Evolutionary conservation across 2,113 vertebrate genomes (phyloP).

Genomic region (Chlorodrepanis virens): DNA sequence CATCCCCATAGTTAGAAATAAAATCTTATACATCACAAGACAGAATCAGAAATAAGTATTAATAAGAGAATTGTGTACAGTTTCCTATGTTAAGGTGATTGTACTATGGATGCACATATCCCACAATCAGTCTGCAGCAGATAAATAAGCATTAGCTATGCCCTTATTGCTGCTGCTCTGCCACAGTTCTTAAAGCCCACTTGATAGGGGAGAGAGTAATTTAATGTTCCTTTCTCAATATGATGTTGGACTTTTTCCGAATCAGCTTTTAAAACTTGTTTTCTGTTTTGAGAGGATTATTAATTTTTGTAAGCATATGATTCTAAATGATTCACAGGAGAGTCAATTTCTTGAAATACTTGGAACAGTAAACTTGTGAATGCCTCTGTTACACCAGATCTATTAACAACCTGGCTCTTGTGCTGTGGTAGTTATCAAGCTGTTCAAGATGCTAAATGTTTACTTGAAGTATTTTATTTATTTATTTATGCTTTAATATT

Average conservation of each 20-base stretch:
- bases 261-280: neutral
- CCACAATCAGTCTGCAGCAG: neutral
- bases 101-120: neutral
- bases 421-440: neutral
- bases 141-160: neutral
- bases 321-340: neutral
- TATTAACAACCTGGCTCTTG: neutral
- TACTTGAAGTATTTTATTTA: neutral
- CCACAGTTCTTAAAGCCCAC: neutral
- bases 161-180: neutral
- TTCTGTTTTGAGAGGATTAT: neutral
- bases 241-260: neutral
- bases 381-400: neutral
- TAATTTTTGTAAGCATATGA: neutral
- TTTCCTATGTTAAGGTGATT: neutral
- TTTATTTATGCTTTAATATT: neutral
- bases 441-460: neutral
- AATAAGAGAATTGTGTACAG: neutral
- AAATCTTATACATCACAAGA: neutral
- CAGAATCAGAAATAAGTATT: neutral
- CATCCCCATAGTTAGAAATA: neutral
- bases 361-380: neutral
- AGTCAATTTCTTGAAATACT: neutral
- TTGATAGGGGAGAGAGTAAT: accelerated
- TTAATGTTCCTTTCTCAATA: neutral